Evolutionary conservation across 2,797 vertebrate species (phyloP).

Genomic region (Carduelis carduelis): DNA sequence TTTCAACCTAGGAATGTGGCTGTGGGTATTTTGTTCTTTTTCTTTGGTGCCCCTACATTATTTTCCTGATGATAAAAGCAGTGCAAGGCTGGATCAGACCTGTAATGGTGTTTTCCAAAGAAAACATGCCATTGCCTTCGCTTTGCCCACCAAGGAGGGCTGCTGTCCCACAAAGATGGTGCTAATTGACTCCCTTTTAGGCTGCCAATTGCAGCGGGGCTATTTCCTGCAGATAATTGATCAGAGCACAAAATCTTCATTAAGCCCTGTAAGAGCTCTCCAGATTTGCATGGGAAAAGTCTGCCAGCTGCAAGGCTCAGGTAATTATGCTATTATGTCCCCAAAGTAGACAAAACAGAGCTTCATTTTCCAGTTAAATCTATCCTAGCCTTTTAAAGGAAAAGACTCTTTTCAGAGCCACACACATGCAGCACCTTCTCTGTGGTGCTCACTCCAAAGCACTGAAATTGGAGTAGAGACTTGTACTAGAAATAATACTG

Average conservation of each 20-base stretch:
- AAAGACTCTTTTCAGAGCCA: neutral
- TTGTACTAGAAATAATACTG: neutral
- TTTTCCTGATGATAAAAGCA: neutral
- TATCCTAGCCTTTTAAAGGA: neutral
- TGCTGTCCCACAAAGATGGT: neutral
- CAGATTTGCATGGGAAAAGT: constrained; percentile 34
- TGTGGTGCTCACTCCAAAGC: neutral
- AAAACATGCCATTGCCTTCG: neutral
- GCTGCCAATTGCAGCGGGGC: neutral
- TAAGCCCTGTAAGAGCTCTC: neutral
- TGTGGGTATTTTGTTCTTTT: neutral
- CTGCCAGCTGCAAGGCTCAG: constrained; percentile 8
- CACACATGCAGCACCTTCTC: neutral
- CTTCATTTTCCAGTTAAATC: constrained; percentile 26
- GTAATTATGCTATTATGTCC: constrained; percentile 24
- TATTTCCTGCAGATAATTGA: constrained; percentile 24
- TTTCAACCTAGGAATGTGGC: neutral
- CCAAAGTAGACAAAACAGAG: constrained; percentile 1
- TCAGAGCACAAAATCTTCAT: constrained; percentile 9
- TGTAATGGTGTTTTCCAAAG: neutral
- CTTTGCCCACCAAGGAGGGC: neutral
- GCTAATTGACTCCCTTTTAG: constrained; percentile 9
- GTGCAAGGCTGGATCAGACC: neutral
- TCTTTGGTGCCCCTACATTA: neutral
- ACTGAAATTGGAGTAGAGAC: neutral